Evolutionary conservation across 2,888 invertebrate species (phyloP).

Genomic region (Eristalis tenax): DNA sequence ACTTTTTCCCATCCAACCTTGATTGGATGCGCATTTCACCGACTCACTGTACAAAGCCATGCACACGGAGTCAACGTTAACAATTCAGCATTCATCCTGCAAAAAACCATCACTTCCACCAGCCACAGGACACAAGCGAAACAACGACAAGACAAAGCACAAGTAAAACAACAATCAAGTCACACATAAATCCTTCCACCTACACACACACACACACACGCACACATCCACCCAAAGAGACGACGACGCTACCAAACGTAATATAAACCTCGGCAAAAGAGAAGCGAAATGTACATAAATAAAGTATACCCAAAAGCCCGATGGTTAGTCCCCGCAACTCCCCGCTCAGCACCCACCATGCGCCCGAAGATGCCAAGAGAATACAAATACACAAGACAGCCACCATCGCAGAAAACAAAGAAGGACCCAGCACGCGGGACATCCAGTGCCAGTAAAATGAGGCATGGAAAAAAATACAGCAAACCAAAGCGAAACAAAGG

Average conservation of each 20-base stretch:
- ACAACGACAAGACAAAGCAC: slow-evolving; percentile 21
- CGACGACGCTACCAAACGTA: slow-evolving; percentile 59
- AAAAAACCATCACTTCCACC: slow-evolving; percentile 41
- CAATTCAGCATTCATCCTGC: slow-evolving; percentile 56
- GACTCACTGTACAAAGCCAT: slow-evolving; percentile 41
- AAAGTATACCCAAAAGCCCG: slow-evolving; percentile 49
- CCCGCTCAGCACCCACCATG: slow-evolving; percentile 16
- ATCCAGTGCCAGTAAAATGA: slow-evolving; percentile 50
- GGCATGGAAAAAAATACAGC: not conserved
- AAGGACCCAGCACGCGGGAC: slow-evolving; percentile 66
- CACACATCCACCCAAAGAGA: not conserved
- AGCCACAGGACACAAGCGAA: slow-evolving; percentile 41
- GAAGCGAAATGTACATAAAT: slow-evolving; percentile 62
- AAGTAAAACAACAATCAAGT: slow-evolving; percentile 20
- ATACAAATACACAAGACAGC: slow-evolving; percentile 60
- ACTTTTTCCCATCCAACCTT: not conserved
- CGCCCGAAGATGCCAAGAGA: slow-evolving; percentile 61
- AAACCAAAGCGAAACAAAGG: slow-evolving; percentile 60
- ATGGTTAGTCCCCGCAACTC: not conserved
- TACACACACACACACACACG: slow-evolving; percentile 1
- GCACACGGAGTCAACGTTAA: slow-evolving; percentile 55
- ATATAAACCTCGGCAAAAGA: slow-evolving; percentile 53
- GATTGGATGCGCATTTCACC: not conserved
- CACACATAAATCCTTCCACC: slow-evolving; percentile 68
- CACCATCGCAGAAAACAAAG: slow-evolving; percentile 65